These are phyloP conservation scores for Brachionus rubens DNA, from an alignment of 1,140 invertebrate genomes.

Conservation along the genomic window DNA sequence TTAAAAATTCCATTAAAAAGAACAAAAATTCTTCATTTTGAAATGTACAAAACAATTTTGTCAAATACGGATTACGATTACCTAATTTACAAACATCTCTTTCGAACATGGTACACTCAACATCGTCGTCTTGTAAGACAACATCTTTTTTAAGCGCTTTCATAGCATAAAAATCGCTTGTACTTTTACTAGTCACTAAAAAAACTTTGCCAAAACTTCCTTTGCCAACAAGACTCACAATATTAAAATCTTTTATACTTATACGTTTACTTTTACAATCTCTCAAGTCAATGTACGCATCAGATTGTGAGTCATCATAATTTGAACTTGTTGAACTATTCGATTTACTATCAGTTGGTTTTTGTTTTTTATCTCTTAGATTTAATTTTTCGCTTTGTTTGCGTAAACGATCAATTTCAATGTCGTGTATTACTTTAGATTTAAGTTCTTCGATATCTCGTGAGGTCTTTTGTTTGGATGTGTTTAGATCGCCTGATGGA, in stretches of 20 bases:
- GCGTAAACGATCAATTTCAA: conserved; percentile 11
- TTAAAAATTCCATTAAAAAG: conserved; percentile 99
- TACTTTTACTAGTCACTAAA: conserved; percentile 79
- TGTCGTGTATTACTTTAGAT: conserved; percentile 4
- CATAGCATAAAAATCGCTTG: conserved; percentile 88
- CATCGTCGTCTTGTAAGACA: conserved; percentile 92
- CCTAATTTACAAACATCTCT: conserved; percentile 89
- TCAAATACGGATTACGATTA: conserved; percentile 95
- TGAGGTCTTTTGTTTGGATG: neutral
- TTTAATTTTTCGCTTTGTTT: conserved; percentile 35
- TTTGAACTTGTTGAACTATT: conserved; percentile 47
- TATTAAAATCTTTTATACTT: conserved; percentile 68
- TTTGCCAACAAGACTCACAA: conserved; percentile 60
- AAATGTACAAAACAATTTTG: conserved; percentile 95
- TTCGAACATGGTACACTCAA: conserved; percentile 96
- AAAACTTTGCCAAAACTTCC: conserved; percentile 64
- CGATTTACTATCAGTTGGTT: conserved; percentile 48
- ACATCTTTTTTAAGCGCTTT: conserved; percentile 95
- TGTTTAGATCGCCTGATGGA: neutral
- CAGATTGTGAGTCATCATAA: conserved; percentile 47
- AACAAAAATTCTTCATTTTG: conserved; percentile 86
- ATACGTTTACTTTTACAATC: conserved; percentile 54
- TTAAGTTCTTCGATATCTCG: neutral
- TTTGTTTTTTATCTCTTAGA: neutral
- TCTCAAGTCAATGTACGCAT: conserved; percentile 47